A percentile compares a stretch with the other conserved stretches of the same genome.
Conservation (phyloP, 2,113 vertebrate species). For the Galeopterus variegatus region DNA sequence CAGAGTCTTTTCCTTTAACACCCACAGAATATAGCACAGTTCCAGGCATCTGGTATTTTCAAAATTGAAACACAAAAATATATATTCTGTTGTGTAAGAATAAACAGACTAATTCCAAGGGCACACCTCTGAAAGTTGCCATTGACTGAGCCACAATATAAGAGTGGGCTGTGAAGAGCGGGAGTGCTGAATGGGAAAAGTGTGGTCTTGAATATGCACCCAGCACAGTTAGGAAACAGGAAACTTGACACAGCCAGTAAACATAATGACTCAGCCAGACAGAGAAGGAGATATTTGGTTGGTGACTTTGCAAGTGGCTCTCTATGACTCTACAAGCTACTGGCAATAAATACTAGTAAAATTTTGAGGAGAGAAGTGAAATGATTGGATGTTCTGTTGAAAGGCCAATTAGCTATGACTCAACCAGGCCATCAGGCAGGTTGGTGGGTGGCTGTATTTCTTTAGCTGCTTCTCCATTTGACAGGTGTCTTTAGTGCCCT, state of each 20-base stretch:
- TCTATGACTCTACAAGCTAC: neutral
- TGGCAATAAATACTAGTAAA: neutral
- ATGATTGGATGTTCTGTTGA: neutral
- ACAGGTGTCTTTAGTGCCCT: neutral
- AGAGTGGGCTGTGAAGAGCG: neutral
- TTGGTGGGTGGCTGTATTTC: neutral
- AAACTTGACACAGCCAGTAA: neutral
- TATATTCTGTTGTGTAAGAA: conserved; percentile 26
- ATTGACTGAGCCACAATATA: neutral
- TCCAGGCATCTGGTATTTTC: conserved; percentile 15
- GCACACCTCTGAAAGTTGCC: neutral
- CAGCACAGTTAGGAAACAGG: neutral
- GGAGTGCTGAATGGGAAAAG: neutral
- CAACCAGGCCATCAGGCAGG: neutral
- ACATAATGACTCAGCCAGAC: too few species aligned
- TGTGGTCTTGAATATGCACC: neutral
- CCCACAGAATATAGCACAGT: neutral
- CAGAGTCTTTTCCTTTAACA: neutral
- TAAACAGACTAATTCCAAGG: neutral
- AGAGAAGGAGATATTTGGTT: too few species aligned
- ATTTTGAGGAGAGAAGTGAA: neutral
- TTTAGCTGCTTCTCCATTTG: neutral
- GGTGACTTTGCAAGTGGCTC: neutral
- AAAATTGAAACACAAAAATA: conserved; percentile 48
- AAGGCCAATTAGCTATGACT: neutral